phyloP scores from a whole-genome alignment of 2,113 vertebrate genomes.

The Carettochelys insculpta region DNA sequence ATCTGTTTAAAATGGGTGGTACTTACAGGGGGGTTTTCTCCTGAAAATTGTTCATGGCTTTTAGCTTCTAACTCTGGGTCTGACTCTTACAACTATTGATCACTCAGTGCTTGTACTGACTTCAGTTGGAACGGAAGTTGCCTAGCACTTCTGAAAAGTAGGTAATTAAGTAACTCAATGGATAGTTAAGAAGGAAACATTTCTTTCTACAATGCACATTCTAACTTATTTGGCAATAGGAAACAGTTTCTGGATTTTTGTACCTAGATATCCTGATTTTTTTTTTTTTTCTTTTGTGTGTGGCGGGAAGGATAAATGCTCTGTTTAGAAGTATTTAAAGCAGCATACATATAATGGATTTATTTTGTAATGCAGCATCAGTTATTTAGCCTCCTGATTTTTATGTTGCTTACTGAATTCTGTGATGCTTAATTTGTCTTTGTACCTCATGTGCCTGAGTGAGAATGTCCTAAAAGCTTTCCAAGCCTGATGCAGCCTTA shows the following conservation, averaged over 20 bases:
- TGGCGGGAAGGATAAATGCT: conserved; percentile 53
- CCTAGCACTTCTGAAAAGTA: neutral
- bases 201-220: conserved; percentile 75
- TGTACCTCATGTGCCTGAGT: conserved; percentile 41
- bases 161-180: conserved; percentile 4
- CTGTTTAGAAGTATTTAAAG: conserved; percentile 57
- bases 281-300: too few species aligned
- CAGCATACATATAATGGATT: conserved; percentile 54
- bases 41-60: conserved; percentile 2
- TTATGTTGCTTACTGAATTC: conserved; percentile 54
- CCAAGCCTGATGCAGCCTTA: conserved; percentile 63
- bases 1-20: conserved; percentile 14
- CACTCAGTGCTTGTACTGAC: neutral
- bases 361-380: conserved; percentile 64
- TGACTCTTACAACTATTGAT: neutral
- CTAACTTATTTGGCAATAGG: conserved; percentile 73
- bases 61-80: neutral
- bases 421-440: conserved; percentile 23
- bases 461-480: conserved; percentile 52
- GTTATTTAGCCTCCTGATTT: conserved; percentile 54
- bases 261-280: conserved; percentile 67
- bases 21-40: neutral
- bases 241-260: conserved; percentile 46
- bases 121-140: neutral
- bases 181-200: conserved; percentile 70